These are phyloP conservation scores for Iselma pallidipennis DNA, from an alignment of 2,888 invertebrate species.

Conservation along the genomic window DNA sequence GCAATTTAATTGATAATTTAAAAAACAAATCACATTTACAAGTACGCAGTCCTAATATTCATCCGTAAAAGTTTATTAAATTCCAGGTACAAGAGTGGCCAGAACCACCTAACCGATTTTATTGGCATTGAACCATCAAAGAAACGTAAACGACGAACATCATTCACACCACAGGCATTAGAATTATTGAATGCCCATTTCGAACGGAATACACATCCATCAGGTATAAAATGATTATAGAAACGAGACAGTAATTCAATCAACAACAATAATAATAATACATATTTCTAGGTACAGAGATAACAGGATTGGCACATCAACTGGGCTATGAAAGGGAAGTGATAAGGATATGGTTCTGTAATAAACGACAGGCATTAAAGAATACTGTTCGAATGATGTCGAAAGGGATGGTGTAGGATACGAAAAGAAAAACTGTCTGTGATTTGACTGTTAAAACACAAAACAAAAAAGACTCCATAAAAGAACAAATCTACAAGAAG, in stretches of 20 bases:
- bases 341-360: constrained; percentile 99
- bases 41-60: constrained; percentile 17
- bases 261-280: neutral
- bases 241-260: neutral
- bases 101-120: constrained; percentile 93
- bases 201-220: constrained; percentile 96
- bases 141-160: constrained; percentile 94
- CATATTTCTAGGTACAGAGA: constrained; percentile 82
- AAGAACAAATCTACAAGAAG: neutral
- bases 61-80: constrained; percentile 46
- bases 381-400: constrained; percentile 97
- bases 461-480: neutral
- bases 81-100: constrained; percentile 87
- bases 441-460: constrained; percentile 26
- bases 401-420: constrained; percentile 73
- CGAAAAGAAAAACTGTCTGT: constrained; percentile 32
- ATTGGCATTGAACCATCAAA: constrained; percentile 96
- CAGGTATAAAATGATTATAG: constrained; percentile 66
- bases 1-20: too few relatives aligned
- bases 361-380: constrained; percentile 96
- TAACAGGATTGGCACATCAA: constrained; percentile 93
- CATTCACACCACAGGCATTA: constrained; percentile 95
- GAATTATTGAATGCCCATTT: constrained; percentile 95
- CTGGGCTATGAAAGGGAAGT: constrained; percentile 97
- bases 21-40: too few relatives aligned